Base-by-base conservation (phyloP, 2,888 invertebrate genomes). In the Acleris literana region DNA sequence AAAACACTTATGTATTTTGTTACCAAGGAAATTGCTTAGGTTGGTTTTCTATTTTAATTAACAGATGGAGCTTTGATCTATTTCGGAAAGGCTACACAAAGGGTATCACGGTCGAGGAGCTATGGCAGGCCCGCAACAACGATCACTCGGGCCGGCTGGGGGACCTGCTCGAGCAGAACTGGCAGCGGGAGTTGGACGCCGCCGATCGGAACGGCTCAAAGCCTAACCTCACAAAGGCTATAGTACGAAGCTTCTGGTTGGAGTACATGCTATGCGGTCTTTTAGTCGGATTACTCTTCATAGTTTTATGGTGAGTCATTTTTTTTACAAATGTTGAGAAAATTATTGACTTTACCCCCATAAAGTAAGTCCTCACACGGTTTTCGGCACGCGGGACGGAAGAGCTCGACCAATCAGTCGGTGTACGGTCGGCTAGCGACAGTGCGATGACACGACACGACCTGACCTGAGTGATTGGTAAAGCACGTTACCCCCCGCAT, bases 131-230 rank as follows among this genome's bases (percentile, higher is more conserved):
- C 9, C 87, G 95, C 18, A 86, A 92, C 1, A 85, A 87, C 18
- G 96, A 96, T 82, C 85, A 92, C 54, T 96, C 96, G 0, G 94
- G 94, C 67, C 83, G 85, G n/a, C 87, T 96, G 16, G 95, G 95
- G 9, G 94, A 96, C 80, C 88, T 90, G 18, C 86, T 96, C 48
- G 95, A 95, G 83, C 90, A 90, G 90, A 95, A 94, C 64, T 96
- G 96, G 96, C 86, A 93, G 53, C 81, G 87, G 48, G 95, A 96
- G 82, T 70, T 94, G 20, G 81, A 85, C 54, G 82, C 81, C 52
- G 92, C 94, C 1, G 86, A 90, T 56, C 84, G 84, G 67, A 82
- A 83, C 56, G 92, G 92, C n/a, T 82, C 83, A 44, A 90, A 93
- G 67, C 95, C 96, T 0, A 94, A 94, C 56, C 86, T 95, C 53